Base-by-base conservation (phyloP, 2,797 vertebrate species). In the Champsocephalus gunnari region DNA sequence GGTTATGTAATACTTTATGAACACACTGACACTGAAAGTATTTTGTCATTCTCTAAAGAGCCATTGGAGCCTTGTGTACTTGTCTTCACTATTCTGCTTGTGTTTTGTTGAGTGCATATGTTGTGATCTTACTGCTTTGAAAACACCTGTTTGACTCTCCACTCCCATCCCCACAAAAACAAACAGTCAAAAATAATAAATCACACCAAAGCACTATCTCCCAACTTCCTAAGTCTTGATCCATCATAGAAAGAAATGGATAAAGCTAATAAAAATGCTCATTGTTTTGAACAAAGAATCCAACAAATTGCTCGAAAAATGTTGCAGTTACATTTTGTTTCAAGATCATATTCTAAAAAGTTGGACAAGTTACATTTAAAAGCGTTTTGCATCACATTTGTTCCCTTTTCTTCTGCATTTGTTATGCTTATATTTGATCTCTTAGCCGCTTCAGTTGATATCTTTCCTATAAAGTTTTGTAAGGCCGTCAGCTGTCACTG, bases 61-160 rank as follows among this genome's bases (percentile, higher is more conserved):
- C 9, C 17, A 56, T 47, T 17, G 14, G 44, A 4, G 5, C 28
- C 43, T 14, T 63, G 51, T 38, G 34, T 1, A 3, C 12, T 38
- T 38, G 45, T 68, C 28, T 61, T 61, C 51, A 1, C 9, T 65
- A 53, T 71, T 73, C 41, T 65, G n/a, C 0, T 61, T 78, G 47
- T 90, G 89, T 88, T 94, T 86, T 92, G 90, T 94, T 93, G 86
- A 45, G 14, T 47, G 66, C 3, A 60, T 88, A 81, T 89, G 80
- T 87, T 82, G 28, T 77, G 66, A 17, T 74, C 64, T 65, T 53
- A 28, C 41, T 45, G 9, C 57, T 21, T 38, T 9, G n/a, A 67
- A 38, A 75, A 3, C 87, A 91, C 80, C 88, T 88, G 86, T 85
- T 47, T 43, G 32, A 4, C 56, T 45, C 41, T 11, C 44, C 53